Evolutionary conservation across 1,140 invertebrate genomes (phyloP), one percentile per base, ranked within the genome.

Genomic region (Trichoplusia ni): DNA sequence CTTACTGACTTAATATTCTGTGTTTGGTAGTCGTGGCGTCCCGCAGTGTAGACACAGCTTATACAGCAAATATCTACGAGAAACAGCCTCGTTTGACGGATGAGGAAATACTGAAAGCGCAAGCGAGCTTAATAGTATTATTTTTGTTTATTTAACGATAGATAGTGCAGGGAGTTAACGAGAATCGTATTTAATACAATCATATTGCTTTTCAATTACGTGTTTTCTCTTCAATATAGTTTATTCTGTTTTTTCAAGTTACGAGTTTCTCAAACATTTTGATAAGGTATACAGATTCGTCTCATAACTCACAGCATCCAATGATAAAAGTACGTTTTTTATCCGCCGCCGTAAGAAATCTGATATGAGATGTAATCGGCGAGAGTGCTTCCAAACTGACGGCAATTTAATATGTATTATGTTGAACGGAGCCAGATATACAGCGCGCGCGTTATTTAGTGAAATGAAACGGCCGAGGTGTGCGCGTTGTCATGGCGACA

Each of bases 331-430:
- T 19, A 33, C 38, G 37, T 61, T 61, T 61, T 49, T 14, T 49
- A n/a, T n/a, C n/a, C 31, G 19, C 27, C 58, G 3, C 21, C 27
- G 29, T 21, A 25, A 49, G 42, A 38, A 49, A 61, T 49, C 21
- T 49, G 58, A 61, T 61, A 61, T 61, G 44, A 61, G 44, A 27
- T 44, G 58, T 46, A 61, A 61, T 61, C 58, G 31, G 29, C 7
- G 42, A 49, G 58, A 61, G 58, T 61, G 58, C 58, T 31, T 25
- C 18, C 33, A 13, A 14, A 19, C 54, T 44, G 37, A 58, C 16
- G 25, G 18, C 29, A 18, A 60, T 31, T 46, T 60, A 60, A 60
- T 60, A 60, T 60, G 58, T 60, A 44, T 44, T 33, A 47, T 14
- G 40, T 44, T 13, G 56, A 27, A 27, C 29, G 44, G 33, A 13